Evolutionary conservation across 1,140 invertebrate genomes (phyloP).

Genomic region (Theocolax elegans): DNA sequence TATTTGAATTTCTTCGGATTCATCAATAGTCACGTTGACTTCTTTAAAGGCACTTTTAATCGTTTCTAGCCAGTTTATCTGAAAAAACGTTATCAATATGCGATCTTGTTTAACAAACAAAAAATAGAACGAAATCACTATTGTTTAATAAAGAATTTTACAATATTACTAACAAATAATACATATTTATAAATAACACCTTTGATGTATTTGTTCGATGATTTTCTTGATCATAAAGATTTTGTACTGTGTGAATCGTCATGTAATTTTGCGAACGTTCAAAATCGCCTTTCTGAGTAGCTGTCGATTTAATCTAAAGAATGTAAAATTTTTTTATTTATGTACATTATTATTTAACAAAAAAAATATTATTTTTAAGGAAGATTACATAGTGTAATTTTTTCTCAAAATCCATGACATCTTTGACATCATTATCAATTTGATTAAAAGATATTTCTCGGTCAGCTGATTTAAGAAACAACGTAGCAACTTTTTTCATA

Average conservation of each 20-base stretch:
- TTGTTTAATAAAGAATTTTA: not conserved
- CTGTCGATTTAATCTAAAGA: conserved; percentile 15
- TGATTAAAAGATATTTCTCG: not conserved
- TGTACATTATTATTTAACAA: not conserved
- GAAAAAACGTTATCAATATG: not conserved
- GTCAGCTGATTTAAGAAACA: not conserved
- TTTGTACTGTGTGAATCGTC: conserved; percentile 24
- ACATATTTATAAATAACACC: not conserved
- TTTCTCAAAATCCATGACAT: not conserved
- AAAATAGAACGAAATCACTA: too few species aligned
- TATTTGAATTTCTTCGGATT: not conserved
- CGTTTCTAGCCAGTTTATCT: conserved; percentile 31
- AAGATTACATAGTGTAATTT: not conserved
- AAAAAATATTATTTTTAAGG: not conserved
- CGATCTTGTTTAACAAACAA: not conserved
- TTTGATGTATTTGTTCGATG: not conserved
- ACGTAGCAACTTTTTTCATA: not conserved
- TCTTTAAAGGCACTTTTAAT: conserved; percentile 11
- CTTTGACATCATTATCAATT: not conserved
- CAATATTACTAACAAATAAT: not conserved
- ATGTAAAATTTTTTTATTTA: not conserved
- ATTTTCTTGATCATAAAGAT: not conserved
- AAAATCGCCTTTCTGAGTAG: not conserved
- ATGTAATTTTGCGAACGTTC: conserved; percentile 10
- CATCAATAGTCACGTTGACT: not conserved